phyloP scores from a whole-genome alignment of 2,888 invertebrate genomes.

The Coleophora deauratella region DNA sequence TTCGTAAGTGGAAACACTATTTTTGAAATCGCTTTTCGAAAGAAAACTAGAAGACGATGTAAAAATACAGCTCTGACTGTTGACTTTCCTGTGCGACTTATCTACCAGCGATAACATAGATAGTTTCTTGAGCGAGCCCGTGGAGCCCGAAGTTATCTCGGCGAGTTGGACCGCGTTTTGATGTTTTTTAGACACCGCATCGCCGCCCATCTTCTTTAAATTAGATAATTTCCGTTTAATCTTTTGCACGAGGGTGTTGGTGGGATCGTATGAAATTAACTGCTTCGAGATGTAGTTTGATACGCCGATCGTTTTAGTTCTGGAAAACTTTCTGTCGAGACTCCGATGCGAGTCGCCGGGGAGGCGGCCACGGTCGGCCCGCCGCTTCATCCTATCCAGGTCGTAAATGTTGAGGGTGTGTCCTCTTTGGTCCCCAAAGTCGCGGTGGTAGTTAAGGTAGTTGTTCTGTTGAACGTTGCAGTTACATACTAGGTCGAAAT shows the following conservation, averaged over 20 bases:
- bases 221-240: constrained; percentile 67
- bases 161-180: constrained; percentile 64
- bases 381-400: constrained; percentile 59
- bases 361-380: constrained; percentile 47
- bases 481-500: constrained; percentile 64
- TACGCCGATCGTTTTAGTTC: constrained; percentile 62
- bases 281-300: constrained; percentile 68
- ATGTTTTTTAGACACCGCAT: constrained; percentile 61
- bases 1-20: constrained; percentile 53
- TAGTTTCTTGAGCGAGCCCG: constrained; percentile 59
- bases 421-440: constrained; percentile 46
- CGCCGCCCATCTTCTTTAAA: constrained; percentile 66
- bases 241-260: constrained; percentile 64
- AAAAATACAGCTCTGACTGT: constrained; percentile 63
- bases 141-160: constrained; percentile 63
- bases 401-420: constrained; percentile 64
- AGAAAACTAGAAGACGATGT: constrained; percentile 45
- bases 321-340: constrained; percentile 62
- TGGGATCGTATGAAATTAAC: constrained; percentile 64
- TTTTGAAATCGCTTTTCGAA: constrained; percentile 54
- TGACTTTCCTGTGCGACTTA: constrained; percentile 57
- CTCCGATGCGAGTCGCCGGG: constrained; percentile 58
- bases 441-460: constrained; percentile 53
- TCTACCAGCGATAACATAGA: constrained; percentile 64
- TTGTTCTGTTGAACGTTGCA: constrained; percentile 64